These are phyloP conservation scores for Brachionus rotundiformis DNA, from an alignment of 1,140 invertebrate genomes.

Conservation along the genomic window DNA sequence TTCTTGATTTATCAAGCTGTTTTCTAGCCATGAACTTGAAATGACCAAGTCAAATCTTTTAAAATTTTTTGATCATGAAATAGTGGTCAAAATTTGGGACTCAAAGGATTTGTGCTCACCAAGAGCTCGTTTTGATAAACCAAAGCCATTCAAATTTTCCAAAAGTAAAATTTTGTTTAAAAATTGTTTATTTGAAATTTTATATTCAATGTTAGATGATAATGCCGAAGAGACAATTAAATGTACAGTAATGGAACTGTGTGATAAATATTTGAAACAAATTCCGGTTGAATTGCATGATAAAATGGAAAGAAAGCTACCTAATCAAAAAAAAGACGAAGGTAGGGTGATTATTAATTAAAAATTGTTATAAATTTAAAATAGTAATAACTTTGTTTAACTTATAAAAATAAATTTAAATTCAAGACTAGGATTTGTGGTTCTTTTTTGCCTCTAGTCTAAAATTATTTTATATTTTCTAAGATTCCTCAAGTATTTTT, in stretches of 20 bases:
- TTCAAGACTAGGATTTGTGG: not conserved
- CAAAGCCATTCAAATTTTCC: constrained; percentile 58
- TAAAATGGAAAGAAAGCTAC: constrained; percentile 20
- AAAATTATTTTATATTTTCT: not conserved
- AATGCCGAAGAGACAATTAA: constrained; percentile 56
- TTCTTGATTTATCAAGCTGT: constrained; percentile 10
- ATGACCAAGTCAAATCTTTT: constrained; percentile 58
- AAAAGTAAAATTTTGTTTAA: constrained; percentile 56
- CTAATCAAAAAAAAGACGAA: constrained; percentile 37
- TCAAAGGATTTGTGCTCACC: constrained; percentile 60
- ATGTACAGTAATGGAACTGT: constrained; percentile 54
- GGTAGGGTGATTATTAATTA: not conserved
- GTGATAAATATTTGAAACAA: constrained; percentile 26
- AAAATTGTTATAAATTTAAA: too few species aligned
- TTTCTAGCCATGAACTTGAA: constrained; percentile 58
- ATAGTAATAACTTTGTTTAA: too few species aligned
- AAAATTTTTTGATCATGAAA: constrained; percentile 59
- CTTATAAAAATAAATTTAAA: not conserved
- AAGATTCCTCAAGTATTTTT: not conserved
- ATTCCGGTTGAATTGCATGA: constrained; percentile 42
- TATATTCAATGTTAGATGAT: constrained; percentile 57
- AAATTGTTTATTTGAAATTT: constrained; percentile 54
- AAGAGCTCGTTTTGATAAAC: constrained; percentile 60
- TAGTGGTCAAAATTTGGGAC: constrained; percentile 62
- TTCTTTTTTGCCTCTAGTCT: not conserved